phyloP scores from a whole-genome alignment of 1,140 invertebrate species.

The Nasonia giraulti region DNA sequence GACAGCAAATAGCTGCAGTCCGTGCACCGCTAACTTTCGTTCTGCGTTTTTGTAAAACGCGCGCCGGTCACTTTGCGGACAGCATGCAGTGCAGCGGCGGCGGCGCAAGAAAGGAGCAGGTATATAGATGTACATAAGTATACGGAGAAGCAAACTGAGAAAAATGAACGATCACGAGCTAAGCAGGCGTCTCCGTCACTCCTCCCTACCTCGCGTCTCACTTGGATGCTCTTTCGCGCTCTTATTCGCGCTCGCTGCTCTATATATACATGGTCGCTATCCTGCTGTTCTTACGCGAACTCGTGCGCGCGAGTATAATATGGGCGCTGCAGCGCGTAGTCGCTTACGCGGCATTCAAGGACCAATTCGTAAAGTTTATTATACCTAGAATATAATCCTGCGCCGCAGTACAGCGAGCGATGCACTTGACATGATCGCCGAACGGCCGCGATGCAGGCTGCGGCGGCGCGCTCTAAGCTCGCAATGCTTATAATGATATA shows the following conservation, averaged over 20 bases:
- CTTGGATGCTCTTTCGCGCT: conserved; percentile 13
- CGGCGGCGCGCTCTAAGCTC: no score
- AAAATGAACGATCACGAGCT: conserved; percentile 17
- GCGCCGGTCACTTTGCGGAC: neutral
- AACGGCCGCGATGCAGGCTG: no score
- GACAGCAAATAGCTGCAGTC: neutral
- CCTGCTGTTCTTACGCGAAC: neutral
- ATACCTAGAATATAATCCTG: conserved; percentile 46
- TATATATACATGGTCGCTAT: neutral
- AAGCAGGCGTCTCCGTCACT: neutral
- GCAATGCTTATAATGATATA: no score
- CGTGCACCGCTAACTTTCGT: neutral
- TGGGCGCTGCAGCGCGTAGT: neutral
- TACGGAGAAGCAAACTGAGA: neutral
- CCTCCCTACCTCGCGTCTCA: neutral
- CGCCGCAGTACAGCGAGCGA: conserved; percentile 14
- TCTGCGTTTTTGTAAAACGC: neutral
- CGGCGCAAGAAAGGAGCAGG: neutral
- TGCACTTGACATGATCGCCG: neutral
- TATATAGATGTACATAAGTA: neutral
- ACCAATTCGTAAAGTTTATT: conserved; percentile 49
- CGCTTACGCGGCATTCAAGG: conserved; percentile 49
- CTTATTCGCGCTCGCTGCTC: neutral
- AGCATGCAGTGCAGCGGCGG: neutral
- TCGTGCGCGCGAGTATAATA: no score